Percentiles rank a stretch among this genome's conserved stretches.
Conservation (phyloP, 2,888 invertebrate species). For the Chironomus riparius region DNA sequence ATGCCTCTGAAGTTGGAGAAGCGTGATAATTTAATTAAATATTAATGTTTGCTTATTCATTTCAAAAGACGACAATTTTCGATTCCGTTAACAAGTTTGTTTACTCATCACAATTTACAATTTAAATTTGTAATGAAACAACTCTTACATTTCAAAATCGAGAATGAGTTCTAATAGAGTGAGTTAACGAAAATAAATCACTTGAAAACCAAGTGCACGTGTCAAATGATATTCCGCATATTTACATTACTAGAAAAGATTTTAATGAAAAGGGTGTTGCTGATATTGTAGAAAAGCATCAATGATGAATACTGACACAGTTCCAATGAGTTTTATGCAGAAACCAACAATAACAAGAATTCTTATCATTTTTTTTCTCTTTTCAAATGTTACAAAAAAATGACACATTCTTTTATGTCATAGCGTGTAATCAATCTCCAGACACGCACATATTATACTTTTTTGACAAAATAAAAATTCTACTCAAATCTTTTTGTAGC, state of each 20-base stretch:
- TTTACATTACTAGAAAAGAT: neutral
- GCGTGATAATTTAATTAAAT: constrained; percentile 26
- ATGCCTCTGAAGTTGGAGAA: neutral
- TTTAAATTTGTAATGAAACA: constrained; percentile 18
- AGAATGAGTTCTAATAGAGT: neutral
- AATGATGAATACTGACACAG: neutral
- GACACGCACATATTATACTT: neutral
- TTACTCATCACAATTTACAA: constrained; percentile 17
- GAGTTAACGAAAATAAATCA: constrained; percentile 12
- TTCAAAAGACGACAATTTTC: constrained; percentile 19
- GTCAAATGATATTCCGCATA: neutral
- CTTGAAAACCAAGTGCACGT: constrained; percentile 6
- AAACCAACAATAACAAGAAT: neutral
- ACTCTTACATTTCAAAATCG: neutral
- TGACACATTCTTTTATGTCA: neutral
- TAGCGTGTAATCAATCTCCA: neutral
- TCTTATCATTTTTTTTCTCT: neutral
- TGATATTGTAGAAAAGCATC: neutral
- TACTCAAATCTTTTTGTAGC: too few species aligned
- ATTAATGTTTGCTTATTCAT: constrained; percentile 21
- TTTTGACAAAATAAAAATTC: too few species aligned
- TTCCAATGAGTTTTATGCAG: neutral
- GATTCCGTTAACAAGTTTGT: constrained; percentile 18
- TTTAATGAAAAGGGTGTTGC: neutral
- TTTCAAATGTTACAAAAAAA: neutral